Conservation (phyloP, 2,113 vertebrate genomes). For the Tychaedon coryphoeus region DNA sequence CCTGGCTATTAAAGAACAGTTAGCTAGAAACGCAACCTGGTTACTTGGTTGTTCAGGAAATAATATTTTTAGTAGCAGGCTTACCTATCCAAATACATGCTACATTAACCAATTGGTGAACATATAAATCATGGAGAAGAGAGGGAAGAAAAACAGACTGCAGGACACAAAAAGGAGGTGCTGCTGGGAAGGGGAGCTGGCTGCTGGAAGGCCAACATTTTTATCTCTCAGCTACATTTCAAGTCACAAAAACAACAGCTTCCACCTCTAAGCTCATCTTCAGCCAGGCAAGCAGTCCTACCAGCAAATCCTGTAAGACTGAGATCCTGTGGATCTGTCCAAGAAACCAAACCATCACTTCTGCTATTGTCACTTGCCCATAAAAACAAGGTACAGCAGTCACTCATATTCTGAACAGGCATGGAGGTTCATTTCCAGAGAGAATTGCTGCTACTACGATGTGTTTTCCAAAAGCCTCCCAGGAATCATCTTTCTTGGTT, state of each 20-base stretch:
- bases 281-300: not conserved
- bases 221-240: not conserved
- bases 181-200: not conserved
- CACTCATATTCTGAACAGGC: rapidly evolving
- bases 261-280: not conserved
- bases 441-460: not conserved
- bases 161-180: not conserved
- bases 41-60: not conserved
- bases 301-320: not conserved
- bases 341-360: not conserved
- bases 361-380: not conserved
- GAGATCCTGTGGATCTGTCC: not conserved
- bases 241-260: not conserved
- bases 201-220: not conserved
- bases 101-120: not conserved
- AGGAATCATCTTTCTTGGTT: not conserved
- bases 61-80: not conserved
- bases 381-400: not conserved
- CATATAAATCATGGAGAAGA: not conserved
- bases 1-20: not conserved
- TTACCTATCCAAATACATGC: not conserved
- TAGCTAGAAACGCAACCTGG: not conserved
- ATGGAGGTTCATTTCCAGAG: rapidly evolving
- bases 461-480: not conserved
- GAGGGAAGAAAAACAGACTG: not conserved